A percentile compares a stretch with the other conserved stretches of the same genome.
Conservation (phyloP, 2,797 vertebrate genomes). For the Poeciliopsis presidionis region DNA sequence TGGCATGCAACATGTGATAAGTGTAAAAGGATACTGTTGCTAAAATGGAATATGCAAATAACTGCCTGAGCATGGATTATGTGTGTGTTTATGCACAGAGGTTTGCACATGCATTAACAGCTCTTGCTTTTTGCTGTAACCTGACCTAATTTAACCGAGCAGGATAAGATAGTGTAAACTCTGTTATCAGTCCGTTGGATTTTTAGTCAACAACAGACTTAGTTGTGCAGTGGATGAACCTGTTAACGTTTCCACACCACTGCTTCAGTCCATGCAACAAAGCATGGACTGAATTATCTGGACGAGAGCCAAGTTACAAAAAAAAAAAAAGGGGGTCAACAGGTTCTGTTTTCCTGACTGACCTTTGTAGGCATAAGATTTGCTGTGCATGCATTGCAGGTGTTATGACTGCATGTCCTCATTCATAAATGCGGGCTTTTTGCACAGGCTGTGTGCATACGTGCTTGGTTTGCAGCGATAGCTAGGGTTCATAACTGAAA, state of each 20-base stretch:
- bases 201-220: slow-evolving; percentile 59
- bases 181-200: slow-evolving; percentile 75
- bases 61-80: slow-evolving; percentile 18
- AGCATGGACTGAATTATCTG: slow-evolving; percentile 62
- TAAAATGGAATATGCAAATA: slow-evolving; percentile 28
- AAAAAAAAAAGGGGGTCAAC: slow-evolving; percentile 11
- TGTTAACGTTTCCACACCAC: slow-evolving; percentile 81
- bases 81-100: slow-evolving; percentile 47
- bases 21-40: slow-evolving; percentile 24
- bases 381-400: slow-evolving; percentile 17
- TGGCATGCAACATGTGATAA: slow-evolving; percentile 15
- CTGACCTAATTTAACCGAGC: slow-evolving; percentile 75
- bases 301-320: slow-evolving; percentile 36
- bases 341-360: slow-evolving; percentile 29
- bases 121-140: slow-evolving; percentile 71
- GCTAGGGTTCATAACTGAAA: slow-evolving; percentile 36
- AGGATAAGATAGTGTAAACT: slow-evolving; percentile 78
- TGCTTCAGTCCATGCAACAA: slow-evolving; percentile 49
- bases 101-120: slow-evolving; percentile 67
- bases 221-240: slow-evolving; percentile 74
- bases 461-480: slow-evolving; percentile 20
- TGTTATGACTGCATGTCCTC: slow-evolving; percentile 8
- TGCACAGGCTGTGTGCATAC: not conserved
- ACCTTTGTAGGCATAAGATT: slow-evolving; percentile 52
- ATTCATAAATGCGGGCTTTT: not conserved